Conservation (phyloP, 2,113 vertebrate species). For the Neolamprologus caudopunctatus region DNA sequence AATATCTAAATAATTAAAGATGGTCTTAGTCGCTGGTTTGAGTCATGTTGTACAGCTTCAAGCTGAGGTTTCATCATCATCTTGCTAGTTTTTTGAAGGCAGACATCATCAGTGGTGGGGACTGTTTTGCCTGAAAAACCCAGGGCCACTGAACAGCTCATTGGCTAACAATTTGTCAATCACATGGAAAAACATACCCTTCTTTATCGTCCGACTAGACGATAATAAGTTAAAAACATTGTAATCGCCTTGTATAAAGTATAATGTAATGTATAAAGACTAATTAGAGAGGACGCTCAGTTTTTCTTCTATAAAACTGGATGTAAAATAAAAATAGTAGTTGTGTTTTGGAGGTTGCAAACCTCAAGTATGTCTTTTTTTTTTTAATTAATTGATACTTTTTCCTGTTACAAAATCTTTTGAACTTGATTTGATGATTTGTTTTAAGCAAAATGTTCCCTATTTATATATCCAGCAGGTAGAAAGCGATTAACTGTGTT, state of each 20-base stretch:
- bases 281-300: not conserved
- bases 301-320: not conserved
- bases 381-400: fast-evolving
- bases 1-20: not conserved
- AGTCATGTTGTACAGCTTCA: not conserved
- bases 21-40: not conserved
- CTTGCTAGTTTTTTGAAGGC: not conserved
- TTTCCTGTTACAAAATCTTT: not conserved
- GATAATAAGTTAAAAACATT: not conserved
- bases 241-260: not conserved
- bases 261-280: not conserved
- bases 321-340: not conserved
- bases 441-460: not conserved
- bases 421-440: not conserved
- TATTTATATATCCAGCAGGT: not conserved
- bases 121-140: not conserved
- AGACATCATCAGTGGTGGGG: not conserved
- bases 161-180: not conserved
- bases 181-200: not conserved
- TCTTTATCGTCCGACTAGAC: not conserved
- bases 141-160: not conserved
- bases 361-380: not conserved
- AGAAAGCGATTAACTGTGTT: not conserved
- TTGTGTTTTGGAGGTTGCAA: not conserved
- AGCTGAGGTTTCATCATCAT: fast-evolving